Evolutionary conservation across 2,797 vertebrate genomes (phyloP), one percentile per base, ranked within the genome.

Genomic region (Poeciliopsis paucimaculata): DNA sequence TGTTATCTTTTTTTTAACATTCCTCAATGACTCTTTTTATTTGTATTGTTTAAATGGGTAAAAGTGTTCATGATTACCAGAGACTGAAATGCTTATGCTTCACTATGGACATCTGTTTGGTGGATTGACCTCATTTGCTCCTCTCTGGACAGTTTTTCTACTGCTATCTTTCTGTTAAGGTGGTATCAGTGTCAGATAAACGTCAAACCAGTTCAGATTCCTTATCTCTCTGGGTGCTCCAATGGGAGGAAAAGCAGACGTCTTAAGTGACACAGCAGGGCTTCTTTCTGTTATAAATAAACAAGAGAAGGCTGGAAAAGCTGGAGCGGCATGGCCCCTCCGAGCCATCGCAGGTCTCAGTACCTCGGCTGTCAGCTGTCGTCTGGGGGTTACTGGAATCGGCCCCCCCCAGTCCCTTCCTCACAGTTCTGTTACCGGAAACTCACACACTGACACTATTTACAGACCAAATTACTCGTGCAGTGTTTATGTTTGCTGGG

Each of bases 211-310:
- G 77, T 75, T 81, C 74, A 39, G 49, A 78, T 85, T 47, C 36
- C 77, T 64, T 82, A 77, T 80, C 77, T 68, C 36, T 87, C 64
- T 2, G 13, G 76, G 80, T 75, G 81, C 72, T 53, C 77, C 72
- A 45, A 51, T 20, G 78, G 66, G 88, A 93, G 81, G 84, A 80
- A 89, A 85, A 90, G 84, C 87, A 77, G 84, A 82, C 84, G 46
- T 93, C 90, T 90, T 90, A 83, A 88, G 88, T 92, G 89, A 90
- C 90, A 89, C 87, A 86, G 87, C 83, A 86, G 60, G 26, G 39
- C 71, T 80, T 84, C 60, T 87, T 85, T 87, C 89, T 82, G 92
- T 91, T 95, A 95, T 95, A 95, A 95, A 95, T 95, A 95, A 93
- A 91, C 89, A 80, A 83, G 80, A 77, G 11, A 2, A 46, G 78